Evolutionary conservation across 1,140 invertebrate species (phyloP).

Genomic region (Cydia splendana): DNA sequence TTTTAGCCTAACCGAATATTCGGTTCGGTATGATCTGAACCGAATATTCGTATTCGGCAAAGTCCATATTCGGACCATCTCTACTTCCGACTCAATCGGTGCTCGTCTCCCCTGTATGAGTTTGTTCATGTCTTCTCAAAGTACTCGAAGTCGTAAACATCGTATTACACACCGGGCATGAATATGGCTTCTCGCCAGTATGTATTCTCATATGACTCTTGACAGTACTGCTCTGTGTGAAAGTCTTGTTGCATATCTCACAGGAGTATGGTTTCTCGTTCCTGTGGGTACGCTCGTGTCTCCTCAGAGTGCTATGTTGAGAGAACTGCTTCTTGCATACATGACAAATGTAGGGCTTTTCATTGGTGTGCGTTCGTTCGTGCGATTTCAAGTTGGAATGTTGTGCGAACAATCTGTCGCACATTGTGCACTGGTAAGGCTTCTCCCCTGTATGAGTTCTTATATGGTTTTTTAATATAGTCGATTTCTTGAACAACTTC

Average conservation of each 20-base stretch:
- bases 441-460: neutral
- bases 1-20: no score
- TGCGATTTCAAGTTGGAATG: neutral
- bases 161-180: neutral
- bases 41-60: no score
- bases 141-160: neutral
- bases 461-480: neutral
- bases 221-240: neutral
- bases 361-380: neutral
- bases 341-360: neutral
- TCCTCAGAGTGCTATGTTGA: neutral
- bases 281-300: neutral
- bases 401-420: neutral
- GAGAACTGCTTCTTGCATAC: neutral
- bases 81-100: no score
- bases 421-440: neutral
- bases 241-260: neutral
- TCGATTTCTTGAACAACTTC: neutral
- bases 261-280: neutral
- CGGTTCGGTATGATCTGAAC: no score
- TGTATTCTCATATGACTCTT: neutral
- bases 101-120: neutral
- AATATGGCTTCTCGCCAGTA: neutral
- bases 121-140: neutral
- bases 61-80: no score